Base-by-base conservation (phyloP, 1,140 invertebrate species). In the Aradophagus sp. region DNA sequence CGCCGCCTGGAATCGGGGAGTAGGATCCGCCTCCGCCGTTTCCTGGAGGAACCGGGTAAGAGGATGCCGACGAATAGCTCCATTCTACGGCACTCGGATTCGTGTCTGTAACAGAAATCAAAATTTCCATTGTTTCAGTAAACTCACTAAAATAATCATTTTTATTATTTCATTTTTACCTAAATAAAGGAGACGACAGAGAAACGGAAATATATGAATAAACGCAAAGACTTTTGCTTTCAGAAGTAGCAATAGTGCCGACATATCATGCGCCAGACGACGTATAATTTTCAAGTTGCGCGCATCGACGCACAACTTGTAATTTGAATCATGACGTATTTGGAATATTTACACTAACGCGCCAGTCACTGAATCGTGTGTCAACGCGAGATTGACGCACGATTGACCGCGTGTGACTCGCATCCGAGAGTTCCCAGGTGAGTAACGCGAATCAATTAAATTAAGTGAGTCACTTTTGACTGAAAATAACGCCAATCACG, bases 1-100 rank as follows among this genome's bases (percentile, higher is more conserved):
- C 83, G 23, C 83, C 83, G 12, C 77, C 84, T 38, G 84, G 84
- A 50, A 85, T 73, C 14, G 85, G 84, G 2, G 84, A 86, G 45
- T 84, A 86, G 2, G 83, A 82, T 39, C 82, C 82, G 34, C 81
- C 76, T 59, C 74, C 78, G 26, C 79, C 80, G 48, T 69, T 79
- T 39, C 78, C 77, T 27, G 81, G 77, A 52, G 80, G 79, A 20
- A 78, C 78, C 12, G 84, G 83, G 69, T 86, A 86, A 68, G 86
- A 85, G 12, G 86, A 75, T 6, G 79, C 75, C 12, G 84, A 77
- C n/a, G 83, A 76, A 34, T 86, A 86, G 14, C 80, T 48, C 84
- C 84, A 86, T 56, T 86, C 84, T 3, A 81, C 73, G 1, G 78
- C 79, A 16, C 78, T 78, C 3, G 79, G 47, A 47, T 81, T 77